Evolutionary conservation across 2,888 invertebrate genomes (phyloP).

Genomic region (Deroplatys truncata): DNA sequence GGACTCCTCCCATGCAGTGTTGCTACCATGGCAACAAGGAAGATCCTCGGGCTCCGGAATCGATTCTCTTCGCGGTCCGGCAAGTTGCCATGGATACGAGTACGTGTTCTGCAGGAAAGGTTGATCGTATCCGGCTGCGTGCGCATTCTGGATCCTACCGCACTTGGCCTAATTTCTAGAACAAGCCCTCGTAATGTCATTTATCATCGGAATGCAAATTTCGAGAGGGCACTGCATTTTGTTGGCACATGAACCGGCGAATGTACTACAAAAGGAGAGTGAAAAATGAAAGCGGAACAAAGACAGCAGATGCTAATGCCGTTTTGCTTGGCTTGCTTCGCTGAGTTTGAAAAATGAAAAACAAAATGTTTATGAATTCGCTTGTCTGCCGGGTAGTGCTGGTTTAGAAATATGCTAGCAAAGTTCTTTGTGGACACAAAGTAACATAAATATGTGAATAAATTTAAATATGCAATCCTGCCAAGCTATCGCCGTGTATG

Average conservation of each 20-base stretch:
- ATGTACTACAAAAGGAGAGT: neutral
- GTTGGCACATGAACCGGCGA: neutral
- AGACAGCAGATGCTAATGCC: neutral
- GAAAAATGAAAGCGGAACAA: neutral
- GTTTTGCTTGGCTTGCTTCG: neutral
- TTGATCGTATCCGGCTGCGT: neutral
- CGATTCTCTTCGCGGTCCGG: slow-evolving; percentile 6
- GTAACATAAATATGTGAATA: no score
- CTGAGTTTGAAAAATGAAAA: neutral
- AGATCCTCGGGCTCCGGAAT: neutral
- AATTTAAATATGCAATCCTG: no score
- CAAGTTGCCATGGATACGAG: neutral
- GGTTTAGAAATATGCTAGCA: no score
- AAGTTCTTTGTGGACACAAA: no score
- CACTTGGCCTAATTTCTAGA: neutral
- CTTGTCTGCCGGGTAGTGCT: no score
- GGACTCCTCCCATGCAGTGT: neutral
- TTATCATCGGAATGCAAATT: neutral
- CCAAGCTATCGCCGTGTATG: no score
- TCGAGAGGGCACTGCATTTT: neutral
- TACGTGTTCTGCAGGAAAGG: neutral
- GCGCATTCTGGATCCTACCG: neutral
- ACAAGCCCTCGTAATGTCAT: neutral
- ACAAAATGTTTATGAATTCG: neutral
- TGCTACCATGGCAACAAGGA: neutral